Conservation (phyloP, 2,113 vertebrate species). For the Xiphophorus hellerii region DNA sequence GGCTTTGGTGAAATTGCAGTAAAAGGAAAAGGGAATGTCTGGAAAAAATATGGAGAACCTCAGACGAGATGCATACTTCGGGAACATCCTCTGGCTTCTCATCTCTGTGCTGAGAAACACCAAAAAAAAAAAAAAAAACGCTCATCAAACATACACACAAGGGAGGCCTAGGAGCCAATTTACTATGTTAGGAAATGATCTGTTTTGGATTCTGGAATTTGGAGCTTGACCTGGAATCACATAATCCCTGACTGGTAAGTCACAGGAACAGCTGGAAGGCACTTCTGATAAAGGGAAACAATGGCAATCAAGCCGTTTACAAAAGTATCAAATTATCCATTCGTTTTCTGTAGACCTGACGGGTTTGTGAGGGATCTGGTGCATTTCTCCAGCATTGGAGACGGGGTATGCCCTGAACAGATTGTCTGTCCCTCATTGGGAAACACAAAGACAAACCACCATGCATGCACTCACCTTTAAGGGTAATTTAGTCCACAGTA, state of each 20-base stretch:
- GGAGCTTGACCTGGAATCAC: slow-evolving; percentile 55
- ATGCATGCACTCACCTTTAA: not conserved
- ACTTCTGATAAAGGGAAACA: slow-evolving; percentile 12
- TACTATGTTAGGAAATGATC: slow-evolving; percentile 62
- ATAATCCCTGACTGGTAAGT: slow-evolving; percentile 25
- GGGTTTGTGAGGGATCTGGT: not conserved
- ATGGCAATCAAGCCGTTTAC: not conserved
- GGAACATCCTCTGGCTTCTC: slow-evolving; percentile 39
- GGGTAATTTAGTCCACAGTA: not conserved
- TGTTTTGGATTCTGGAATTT: slow-evolving; percentile 54
- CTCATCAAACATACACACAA: slow-evolving; percentile 30
- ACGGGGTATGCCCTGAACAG: too few species aligned
- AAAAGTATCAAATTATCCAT: not conserved
- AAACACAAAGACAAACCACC: not conserved
- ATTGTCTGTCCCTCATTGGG: not conserved
- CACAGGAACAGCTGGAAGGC: slow-evolving; percentile 19
- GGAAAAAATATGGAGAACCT: slow-evolving; percentile 36
- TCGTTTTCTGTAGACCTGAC: not conserved
- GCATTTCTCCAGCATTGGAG: not conserved
- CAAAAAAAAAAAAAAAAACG: slow-evolving; percentile 23
- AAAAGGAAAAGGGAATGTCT: slow-evolving; percentile 45
- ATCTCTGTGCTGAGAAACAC: slow-evolving; percentile 40
- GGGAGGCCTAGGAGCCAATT: slow-evolving; percentile 61
- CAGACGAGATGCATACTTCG: slow-evolving; percentile 24
- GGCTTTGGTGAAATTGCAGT: slow-evolving; percentile 10